Percentiles rank a stretch among this genome's conserved stretches.
Evolutionary conservation across 2,888 invertebrate genomes (phyloP).

Genomic region (Noctua janthe): DNA sequence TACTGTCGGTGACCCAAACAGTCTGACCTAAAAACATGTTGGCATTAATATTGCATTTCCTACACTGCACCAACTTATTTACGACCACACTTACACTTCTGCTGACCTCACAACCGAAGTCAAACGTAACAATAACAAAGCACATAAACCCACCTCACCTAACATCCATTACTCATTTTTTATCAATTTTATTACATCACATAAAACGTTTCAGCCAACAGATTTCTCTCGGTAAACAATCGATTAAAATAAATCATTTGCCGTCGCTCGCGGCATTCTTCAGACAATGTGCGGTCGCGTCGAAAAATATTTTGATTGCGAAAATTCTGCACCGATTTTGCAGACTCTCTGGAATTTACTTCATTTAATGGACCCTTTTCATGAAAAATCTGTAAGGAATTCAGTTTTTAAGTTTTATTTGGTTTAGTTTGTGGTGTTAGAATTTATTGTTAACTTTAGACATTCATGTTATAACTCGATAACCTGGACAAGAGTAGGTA

Average conservation of each 20-base stretch:
- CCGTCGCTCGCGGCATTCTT: constrained; percentile 59
- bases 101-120: constrained; percentile 35
- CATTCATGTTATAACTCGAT: constrained; percentile 2
- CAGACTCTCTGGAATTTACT: constrained; percentile 62
- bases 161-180: constrained; percentile 56
- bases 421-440: not conserved
- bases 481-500: not conserved
- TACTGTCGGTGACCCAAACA: not conserved
- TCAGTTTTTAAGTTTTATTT: constrained; percentile 33
- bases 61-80: constrained; percentile 22
- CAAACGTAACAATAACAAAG: constrained; percentile 45
- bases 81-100: constrained; percentile 28
- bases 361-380: constrained; percentile 53
- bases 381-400: constrained; percentile 44
- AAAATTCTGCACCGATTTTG: constrained; percentile 66
- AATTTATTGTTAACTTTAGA: not conserved
- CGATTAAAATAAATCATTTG: constrained; percentile 66
- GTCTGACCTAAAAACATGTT: not conserved
- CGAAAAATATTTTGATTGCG: constrained; percentile 71
- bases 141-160: constrained; percentile 42
- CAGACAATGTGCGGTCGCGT: constrained; percentile 57
- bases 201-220: constrained; percentile 72
- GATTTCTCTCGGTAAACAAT: constrained; percentile 66
- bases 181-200: constrained; percentile 71
- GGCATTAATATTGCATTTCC: not conserved